Conservation (phyloP, 2,113 vertebrate species). For the Calidris pugnax region DNA sequence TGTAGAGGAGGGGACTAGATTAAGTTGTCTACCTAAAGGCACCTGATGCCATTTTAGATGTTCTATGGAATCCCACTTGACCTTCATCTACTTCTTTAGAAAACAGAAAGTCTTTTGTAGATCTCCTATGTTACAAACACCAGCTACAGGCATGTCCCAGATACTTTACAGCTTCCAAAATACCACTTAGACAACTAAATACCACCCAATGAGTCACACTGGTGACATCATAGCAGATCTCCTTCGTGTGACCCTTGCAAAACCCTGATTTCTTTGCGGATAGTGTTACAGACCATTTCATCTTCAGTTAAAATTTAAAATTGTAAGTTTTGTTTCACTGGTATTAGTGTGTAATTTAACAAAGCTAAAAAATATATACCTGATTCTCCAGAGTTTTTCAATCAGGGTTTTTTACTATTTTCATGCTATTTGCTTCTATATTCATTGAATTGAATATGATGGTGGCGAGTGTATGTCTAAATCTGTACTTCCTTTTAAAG, state of each 20-base stretch:
- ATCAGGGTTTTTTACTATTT: not conserved
- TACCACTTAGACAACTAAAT: not conserved
- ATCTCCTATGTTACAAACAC: not conserved
- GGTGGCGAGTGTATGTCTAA: not conserved
- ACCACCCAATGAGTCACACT: not conserved
- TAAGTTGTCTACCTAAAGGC: not conserved
- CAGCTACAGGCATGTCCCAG: not conserved
- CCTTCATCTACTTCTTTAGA: not conserved
- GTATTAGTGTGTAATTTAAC: not conserved
- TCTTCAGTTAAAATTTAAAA: not conserved
- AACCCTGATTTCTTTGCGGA: not conserved
- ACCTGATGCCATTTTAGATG: not conserved
- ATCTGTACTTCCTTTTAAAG: not conserved
- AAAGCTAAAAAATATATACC: not conserved
- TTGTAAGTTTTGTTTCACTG: not conserved
- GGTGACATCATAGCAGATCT: not conserved
- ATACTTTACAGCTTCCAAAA: not conserved
- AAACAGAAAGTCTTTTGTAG: not conserved
- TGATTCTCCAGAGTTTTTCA: not conserved
- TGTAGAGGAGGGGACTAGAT: not conserved
- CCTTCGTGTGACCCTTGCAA: not conserved
- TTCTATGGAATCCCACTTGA: not conserved
- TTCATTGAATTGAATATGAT: not conserved
- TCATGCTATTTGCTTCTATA: not conserved
- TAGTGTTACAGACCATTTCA: not conserved